Evolutionary conservation across 2,888 invertebrate genomes (phyloP).

Genomic region (Pinctada fucata): DNA sequence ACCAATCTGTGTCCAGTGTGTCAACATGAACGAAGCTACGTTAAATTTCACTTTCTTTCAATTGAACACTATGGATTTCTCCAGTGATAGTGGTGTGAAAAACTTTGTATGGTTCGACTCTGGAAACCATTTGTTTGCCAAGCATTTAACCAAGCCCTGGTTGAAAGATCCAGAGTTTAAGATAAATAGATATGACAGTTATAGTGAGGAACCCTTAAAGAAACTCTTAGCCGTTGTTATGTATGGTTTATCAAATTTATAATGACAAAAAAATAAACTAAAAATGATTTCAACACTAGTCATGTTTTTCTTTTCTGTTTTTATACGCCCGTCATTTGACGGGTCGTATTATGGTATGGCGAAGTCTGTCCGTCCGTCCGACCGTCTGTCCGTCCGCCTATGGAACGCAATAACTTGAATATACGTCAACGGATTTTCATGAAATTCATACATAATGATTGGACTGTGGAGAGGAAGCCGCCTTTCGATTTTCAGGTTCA

Average conservation of each 20-base stretch:
- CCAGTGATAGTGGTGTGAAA: constrained; percentile 80
- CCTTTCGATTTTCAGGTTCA: no score
- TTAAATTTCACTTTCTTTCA: constrained; percentile 91
- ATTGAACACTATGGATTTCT: constrained; percentile 82
- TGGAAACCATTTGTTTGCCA: constrained; percentile 63
- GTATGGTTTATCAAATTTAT: constrained; percentile 51
- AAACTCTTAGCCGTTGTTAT: constrained; percentile 87
- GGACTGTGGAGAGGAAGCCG: no score
- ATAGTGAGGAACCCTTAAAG: constrained; percentile 87
- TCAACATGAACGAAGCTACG: constrained; percentile 87
- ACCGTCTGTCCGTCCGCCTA: no score
- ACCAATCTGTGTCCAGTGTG: constrained; percentile 89
- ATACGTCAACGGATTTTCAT: no score
- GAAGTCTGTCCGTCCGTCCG: no score
- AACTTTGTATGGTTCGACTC: constrained; percentile 87
- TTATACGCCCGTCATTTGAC: no score
- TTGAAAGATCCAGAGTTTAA: constrained; percentile 79
- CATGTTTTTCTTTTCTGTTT: no score
- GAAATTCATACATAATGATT: no score
- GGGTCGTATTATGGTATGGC: no score
- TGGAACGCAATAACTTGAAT: no score
- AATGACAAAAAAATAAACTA: no score
- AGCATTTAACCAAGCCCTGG: constrained; percentile 80
- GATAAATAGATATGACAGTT: constrained; percentile 84
- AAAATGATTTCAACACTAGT: no score